Evolutionary conservation across 2,797 vertebrate species (phyloP).

Genomic region (Gorsachius magnificus): DNA sequence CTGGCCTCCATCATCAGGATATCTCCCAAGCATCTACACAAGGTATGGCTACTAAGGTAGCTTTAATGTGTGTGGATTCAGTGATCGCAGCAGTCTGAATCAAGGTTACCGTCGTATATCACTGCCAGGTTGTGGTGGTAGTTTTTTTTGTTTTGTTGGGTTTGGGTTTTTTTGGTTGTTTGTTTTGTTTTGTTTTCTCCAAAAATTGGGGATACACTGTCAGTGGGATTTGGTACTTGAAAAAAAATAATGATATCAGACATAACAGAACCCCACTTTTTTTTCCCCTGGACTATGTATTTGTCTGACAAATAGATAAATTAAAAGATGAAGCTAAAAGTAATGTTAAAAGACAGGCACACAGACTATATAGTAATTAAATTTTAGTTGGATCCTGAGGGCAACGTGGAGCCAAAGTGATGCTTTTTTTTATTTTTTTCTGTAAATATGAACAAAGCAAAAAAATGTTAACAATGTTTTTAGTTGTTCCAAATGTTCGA

Average conservation of each 20-base stretch:
- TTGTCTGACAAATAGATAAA: neutral
- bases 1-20: neutral
- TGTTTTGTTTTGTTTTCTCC: neutral
- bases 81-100: neutral
- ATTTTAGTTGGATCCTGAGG: neutral
- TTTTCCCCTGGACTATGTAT: neutral
- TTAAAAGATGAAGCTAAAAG: neutral
- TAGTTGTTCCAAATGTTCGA: neutral
- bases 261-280: accelerated
- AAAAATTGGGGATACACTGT: neutral
- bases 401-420: neutral
- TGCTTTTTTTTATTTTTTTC: neutral
- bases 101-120: neutral
- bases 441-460: neutral
- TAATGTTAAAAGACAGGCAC: neutral
- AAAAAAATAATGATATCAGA: accelerated
- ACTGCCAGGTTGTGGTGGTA: accelerated
- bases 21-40: neutral
- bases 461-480: neutral
- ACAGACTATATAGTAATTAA: neutral
- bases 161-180: neutral
- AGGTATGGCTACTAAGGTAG: neutral
- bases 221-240: neutral
- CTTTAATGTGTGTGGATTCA: neutral
- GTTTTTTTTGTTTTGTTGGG: neutral